Evolutionary conservation across 2,797 vertebrate genomes (phyloP), one percentile per base, ranked within the genome.

Genomic region (Steatocranus sp.): DNA sequence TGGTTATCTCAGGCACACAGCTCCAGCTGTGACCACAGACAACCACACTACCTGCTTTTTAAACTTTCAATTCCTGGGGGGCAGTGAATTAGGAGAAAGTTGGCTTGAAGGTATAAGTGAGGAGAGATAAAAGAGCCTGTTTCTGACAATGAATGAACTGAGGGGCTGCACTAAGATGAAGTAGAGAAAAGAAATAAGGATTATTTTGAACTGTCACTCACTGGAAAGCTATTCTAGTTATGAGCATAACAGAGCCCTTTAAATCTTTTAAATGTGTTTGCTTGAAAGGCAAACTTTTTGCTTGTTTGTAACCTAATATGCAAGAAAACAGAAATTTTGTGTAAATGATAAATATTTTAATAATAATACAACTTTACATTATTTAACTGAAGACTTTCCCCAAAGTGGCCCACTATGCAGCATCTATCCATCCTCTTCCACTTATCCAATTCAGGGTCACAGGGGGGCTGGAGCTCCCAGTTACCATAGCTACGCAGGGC

Each of bases 351-450:
- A 41, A 41, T 38, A 41, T 23, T 8, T 8, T 63, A 36, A 38
- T 63, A 61, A 38, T 8, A 23, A 38, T 63, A 63, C 0, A 0
- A 38, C 7, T 6, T 63, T 14, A 14, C 58, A 23, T 36, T 8
- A 14, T 63, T 63, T 36, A 63, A 14, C 58, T 63, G 58, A 63
- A 20, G 32, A 63, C 11, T 36, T 36, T 63, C 10, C 32, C 58
- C 34, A 36, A 63, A 63, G 58, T 63, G 32, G 18, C 32, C 32
- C 11, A 63, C 7, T 5, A 5, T 63, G 11, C 58, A 20, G 18
- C 18, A 61, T 61, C 56, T 61, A 34, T 34, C 56, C 30, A 61
- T 61, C 56, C 56, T 61, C 56, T 36, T 61, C 56, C 30, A n/a
- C 18, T 61, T 61, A 61, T 34, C 56, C 56, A 34, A 34, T 61